Conservation (phyloP, 2,797 vertebrate species). For the Etheostoma perlongum region DNA sequence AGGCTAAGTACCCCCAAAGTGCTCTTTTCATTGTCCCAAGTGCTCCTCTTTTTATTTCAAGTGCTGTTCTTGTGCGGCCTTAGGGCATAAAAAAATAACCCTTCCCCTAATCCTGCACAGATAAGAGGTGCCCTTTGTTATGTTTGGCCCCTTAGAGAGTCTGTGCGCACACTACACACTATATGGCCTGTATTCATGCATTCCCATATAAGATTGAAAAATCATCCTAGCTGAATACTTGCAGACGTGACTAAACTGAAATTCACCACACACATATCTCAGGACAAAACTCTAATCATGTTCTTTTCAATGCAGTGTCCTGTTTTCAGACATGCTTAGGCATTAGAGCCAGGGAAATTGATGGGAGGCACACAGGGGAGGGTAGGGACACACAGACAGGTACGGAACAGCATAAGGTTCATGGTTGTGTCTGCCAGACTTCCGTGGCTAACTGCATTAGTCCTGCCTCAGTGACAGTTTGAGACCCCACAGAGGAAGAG, state of each 20-base stretch:
- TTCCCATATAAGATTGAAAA: constrained; percentile 21
- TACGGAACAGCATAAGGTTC: constrained; percentile 46
- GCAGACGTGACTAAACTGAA: constrained; percentile 34
- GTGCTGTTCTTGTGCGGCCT: constrained; percentile 29
- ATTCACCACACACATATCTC: constrained; percentile 40
- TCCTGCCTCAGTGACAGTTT: constrained; percentile 69
- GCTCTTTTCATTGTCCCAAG: constrained; percentile 10
- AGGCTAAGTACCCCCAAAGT: constrained; percentile 23
- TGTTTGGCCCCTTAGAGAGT: neutral
- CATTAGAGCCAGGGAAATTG: constrained; percentile 62
- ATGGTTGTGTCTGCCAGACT: constrained; percentile 66
- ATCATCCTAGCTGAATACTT: constrained; percentile 28
- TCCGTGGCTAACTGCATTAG: constrained; percentile 74
- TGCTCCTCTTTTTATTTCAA: constrained; percentile 15
- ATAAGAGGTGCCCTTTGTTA: neutral
- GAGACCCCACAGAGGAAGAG: constrained; percentile 70
- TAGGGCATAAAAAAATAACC: constrained; percentile 2
- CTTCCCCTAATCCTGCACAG: constrained; percentile 5
- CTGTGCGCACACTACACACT: neutral
- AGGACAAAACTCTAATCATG: constrained; percentile 39
- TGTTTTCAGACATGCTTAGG: constrained; percentile 59
- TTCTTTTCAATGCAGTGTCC: constrained; percentile 46
- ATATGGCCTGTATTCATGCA: constrained; percentile 15
- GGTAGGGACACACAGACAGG: constrained; percentile 30
- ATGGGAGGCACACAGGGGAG: constrained; percentile 41